A percentile compares a stretch with the other conserved stretches of the same genome.
phyloP scores from a whole-genome alignment of 2,113 vertebrate genomes.

The Gallinago paraguaiae region DNA sequence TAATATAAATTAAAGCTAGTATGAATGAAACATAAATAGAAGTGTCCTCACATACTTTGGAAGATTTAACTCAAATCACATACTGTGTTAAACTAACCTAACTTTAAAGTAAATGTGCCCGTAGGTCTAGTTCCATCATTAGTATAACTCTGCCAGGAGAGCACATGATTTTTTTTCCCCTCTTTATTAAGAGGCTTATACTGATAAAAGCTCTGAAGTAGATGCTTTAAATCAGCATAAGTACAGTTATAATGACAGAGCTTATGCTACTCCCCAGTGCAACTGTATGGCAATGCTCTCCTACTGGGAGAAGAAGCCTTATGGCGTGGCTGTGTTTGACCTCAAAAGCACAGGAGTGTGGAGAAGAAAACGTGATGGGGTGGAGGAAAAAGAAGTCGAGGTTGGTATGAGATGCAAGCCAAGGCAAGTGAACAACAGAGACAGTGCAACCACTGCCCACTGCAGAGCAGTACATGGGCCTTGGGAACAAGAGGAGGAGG shows the following conservation, averaged over 20 bases:
- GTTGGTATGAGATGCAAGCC: neutral
- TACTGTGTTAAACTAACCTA: conserved; percentile 1
- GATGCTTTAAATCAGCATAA: conserved; percentile 15
- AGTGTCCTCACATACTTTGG: neutral
- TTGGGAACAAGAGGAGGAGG: neutral
- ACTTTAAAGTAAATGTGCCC: conserved; percentile 4
- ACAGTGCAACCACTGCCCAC: neutral
- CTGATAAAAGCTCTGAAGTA: neutral
- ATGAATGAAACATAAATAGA: conserved; percentile 33
- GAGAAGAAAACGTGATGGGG: neutral
- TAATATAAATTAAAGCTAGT: conserved; percentile 20
- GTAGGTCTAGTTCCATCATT: neutral
- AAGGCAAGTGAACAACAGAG: neutral
- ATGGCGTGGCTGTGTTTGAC: rapidly evolving
- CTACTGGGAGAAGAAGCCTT: neutral
- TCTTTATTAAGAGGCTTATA: conserved; percentile 21
- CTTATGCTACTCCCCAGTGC: neutral
- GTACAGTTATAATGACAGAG: neutral
- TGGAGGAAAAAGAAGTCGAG: neutral
- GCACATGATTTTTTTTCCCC: neutral
- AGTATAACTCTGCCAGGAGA: neutral
- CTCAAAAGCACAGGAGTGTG: neutral
- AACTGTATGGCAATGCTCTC: neutral
- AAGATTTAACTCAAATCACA: conserved; percentile 17
- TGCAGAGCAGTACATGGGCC: neutral